Conservation (phyloP, 2,113 vertebrate genomes). For the Periophthalmus modestus region DNA sequence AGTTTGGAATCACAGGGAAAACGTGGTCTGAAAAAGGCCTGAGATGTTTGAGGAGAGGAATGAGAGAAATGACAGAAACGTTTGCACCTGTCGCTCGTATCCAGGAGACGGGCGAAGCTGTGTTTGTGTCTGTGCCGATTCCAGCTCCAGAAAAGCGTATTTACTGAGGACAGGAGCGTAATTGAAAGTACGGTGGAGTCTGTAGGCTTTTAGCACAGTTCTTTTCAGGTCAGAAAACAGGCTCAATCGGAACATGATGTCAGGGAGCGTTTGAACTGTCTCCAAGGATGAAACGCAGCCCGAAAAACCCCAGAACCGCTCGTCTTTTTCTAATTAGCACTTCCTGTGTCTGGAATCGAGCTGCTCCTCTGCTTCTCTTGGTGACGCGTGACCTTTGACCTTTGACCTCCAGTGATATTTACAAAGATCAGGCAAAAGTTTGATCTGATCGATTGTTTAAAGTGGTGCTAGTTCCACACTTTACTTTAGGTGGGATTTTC, state of each 20-base stretch:
- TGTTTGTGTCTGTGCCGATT: neutral
- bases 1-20: conserved; percentile 53
- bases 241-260: neutral
- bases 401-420: neutral
- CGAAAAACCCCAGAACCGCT: neutral
- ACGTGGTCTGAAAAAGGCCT: conserved; percentile 28
- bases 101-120: neutral
- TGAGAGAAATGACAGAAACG: conserved; percentile 7
- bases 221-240: conserved; percentile 11
- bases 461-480: too few species aligned
- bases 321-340: neutral
- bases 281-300: neutral
- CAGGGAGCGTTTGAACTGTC: neutral
- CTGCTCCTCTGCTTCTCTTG: neutral
- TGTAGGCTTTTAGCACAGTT: neutral
- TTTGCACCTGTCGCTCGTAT: conserved; percentile 1
- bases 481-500: too few species aligned
- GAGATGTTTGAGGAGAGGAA: neutral
- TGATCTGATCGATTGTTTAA: neutral
- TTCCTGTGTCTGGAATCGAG: neutral
- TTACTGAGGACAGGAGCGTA: neutral
- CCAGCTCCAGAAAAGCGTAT: neutral
- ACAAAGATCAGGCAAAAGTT: neutral
- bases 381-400: neutral
- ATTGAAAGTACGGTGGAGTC: neutral